Conservation (phyloP, 2,888 invertebrate species). For the Leptinotarsa rubiginosa region DNA sequence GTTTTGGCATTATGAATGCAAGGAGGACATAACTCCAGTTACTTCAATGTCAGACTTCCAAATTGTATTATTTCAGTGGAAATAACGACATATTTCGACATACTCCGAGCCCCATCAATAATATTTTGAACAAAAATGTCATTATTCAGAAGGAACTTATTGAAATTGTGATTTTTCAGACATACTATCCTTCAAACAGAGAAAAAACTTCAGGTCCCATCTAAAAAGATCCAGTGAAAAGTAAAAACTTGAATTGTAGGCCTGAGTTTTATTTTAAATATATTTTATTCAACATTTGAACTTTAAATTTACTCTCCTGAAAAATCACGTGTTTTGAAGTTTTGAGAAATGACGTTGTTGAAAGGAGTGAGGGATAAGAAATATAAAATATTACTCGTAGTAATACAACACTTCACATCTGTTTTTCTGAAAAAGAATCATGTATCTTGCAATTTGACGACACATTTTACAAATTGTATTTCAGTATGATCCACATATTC, state of each 20-base stretch:
- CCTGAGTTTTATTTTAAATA: not conserved
- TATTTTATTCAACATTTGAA: not conserved
- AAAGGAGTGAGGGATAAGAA: not conserved
- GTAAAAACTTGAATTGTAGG: not conserved
- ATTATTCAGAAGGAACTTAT: not conserved
- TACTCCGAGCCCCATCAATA: not conserved
- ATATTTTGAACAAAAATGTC: not conserved
- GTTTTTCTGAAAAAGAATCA: too few species aligned
- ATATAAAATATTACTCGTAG: too few species aligned
- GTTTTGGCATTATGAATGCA: not conserved
- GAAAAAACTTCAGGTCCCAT: too few species aligned
- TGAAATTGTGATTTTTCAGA: too few species aligned
- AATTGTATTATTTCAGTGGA: not conserved
- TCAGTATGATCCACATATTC: too few species aligned
- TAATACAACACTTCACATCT: too few species aligned
- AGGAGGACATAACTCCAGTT: not conserved
- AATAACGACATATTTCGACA: not conserved
- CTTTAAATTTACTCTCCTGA: not conserved
- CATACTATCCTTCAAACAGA: too few species aligned
- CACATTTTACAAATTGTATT: too few species aligned
- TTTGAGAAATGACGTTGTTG: not conserved
- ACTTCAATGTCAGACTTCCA: conserved; percentile 1
- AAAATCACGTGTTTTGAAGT: not conserved
- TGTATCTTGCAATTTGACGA: too few species aligned
- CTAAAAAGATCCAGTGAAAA: not conserved